Base-by-base conservation (phyloP, 92 coral and sea anemone genomes). In the Umimayanthus kanabou region DNA sequence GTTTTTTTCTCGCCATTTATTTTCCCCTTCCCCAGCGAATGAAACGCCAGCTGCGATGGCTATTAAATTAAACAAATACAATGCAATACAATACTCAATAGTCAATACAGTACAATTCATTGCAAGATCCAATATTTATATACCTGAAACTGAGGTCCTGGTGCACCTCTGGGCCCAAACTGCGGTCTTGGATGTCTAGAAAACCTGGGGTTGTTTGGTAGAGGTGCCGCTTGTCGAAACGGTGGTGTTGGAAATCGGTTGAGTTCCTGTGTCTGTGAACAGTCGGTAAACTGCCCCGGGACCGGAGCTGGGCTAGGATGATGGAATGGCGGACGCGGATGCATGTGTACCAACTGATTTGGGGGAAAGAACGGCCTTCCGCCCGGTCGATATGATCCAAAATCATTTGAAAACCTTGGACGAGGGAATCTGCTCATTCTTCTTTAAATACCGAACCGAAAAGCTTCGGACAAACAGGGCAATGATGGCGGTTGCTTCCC, bases 141-240 rank as follows among this genome's bases (percentile, higher is more conserved):
- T 80, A 80, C 84, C 84, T 80, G 71, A 55, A 1, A 80, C 23
- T 28, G 71, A 14, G 71, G 71, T 23, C 84, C 43, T 30, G 23
- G 82, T 37, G 22, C 72, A 55, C 16, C 26, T 37, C 84, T 55
- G 58, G 84, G 84, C 71, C 70, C 47, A 57, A 57, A 29, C 22
- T 57, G 70, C 7, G 84, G 84, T 80, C 82, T 78, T 6, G 64
- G 6, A 7, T 43, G 81, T 77, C 82, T 79, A 14, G 30, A 79
- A 53, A 47, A 28, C n/a, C 25, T 61, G 26, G 69, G 42, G 84
- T 57, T 80, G 13, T 20, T 57, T 1, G 42, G 25, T 13, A 11
- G 70, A 4, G 47, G 84, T 72, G 40, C 26, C 8, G 65, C 65
- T 77, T 65, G 81, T n/a, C 65, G 81, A 20, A 80, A 26, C 0